Evolutionary conservation across 1,140 invertebrate genomes (phyloP).

Genomic region (Trichonephila inaurata): DNA sequence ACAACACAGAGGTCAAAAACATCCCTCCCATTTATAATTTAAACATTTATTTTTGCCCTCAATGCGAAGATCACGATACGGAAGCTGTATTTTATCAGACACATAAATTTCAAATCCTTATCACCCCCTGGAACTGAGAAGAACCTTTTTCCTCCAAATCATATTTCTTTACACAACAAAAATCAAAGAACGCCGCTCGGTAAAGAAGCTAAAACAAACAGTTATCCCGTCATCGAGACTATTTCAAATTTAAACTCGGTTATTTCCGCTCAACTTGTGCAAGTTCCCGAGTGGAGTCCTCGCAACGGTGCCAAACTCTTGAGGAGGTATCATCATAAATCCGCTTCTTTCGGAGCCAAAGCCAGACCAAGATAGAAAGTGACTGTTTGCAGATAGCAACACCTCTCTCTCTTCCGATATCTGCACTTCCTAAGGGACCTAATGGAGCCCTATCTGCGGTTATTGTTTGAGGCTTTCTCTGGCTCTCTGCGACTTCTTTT

Average conservation of each 20-base stretch:
- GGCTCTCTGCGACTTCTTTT: not conserved
- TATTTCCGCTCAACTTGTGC: slow-evolving; percentile 24
- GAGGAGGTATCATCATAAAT: slow-evolving; percentile 24
- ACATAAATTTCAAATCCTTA: too few species aligned
- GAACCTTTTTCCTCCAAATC: too few species aligned
- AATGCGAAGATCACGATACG: too few species aligned
- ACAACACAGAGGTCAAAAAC: too few species aligned
- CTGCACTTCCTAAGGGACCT: not conserved
- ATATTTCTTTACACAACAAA: not conserved
- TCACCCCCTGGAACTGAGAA: too few species aligned
- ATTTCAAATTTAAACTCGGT: not conserved
- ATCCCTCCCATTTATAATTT: too few species aligned
- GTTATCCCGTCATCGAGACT: not conserved
- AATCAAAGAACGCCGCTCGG: not conserved
- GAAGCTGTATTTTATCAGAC: too few species aligned
- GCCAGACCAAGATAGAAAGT: slow-evolving; percentile 46
- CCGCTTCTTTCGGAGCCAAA: not conserved
- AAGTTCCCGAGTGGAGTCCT: not conserved
- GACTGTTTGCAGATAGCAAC: slow-evolving; percentile 1
- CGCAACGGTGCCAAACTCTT: slow-evolving; percentile 7
- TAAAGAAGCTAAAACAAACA: not conserved
- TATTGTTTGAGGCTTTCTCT: slow-evolving; percentile 55
- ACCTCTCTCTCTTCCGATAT: slow-evolving; percentile 15
- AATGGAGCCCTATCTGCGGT: slow-evolving; percentile 58
- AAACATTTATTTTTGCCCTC: too few species aligned